A percentile compares a stretch with the other conserved stretches of the same genome.
These are phyloP conservation scores for Sebastes taczanowskii DNA, from an alignment of 2,797 vertebrate species.

Conservation along the genomic window DNA sequence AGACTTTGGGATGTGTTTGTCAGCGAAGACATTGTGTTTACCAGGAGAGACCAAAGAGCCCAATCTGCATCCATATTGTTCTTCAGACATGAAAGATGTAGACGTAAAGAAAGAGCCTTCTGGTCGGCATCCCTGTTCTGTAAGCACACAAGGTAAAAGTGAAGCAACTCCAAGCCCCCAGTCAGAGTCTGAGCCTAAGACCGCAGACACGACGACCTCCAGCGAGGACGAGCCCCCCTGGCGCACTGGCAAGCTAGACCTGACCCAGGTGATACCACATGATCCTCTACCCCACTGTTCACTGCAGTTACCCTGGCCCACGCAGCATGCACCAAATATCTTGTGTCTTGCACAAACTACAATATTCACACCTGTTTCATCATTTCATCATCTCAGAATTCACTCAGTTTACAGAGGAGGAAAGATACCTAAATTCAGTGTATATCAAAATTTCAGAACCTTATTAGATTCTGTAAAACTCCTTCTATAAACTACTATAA, in stretches of 20 bases:
- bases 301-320: neutral
- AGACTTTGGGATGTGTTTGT: neutral
- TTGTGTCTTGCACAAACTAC: neutral
- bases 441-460: neutral
- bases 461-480: neutral
- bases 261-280: slow-evolving; percentile 61
- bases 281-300: neutral
- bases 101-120: neutral
- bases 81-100: neutral
- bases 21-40: neutral
- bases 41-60: neutral
- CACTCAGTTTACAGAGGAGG: neutral
- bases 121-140: neutral
- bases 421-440: neutral
- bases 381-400: neutral
- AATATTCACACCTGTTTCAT: neutral
- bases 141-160: neutral
- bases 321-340: neutral
- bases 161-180: slow-evolving; percentile 3
- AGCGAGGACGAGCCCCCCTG: slow-evolving; percentile 68
- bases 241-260: slow-evolving; percentile 52
- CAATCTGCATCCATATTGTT: neutral
- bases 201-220: slow-evolving; percentile 46
- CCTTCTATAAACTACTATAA: neutral
- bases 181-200: slow-evolving; percentile 47